phyloP scores from a whole-genome alignment of 2,113 vertebrate species.

The Marmota flaviventris region DNA sequence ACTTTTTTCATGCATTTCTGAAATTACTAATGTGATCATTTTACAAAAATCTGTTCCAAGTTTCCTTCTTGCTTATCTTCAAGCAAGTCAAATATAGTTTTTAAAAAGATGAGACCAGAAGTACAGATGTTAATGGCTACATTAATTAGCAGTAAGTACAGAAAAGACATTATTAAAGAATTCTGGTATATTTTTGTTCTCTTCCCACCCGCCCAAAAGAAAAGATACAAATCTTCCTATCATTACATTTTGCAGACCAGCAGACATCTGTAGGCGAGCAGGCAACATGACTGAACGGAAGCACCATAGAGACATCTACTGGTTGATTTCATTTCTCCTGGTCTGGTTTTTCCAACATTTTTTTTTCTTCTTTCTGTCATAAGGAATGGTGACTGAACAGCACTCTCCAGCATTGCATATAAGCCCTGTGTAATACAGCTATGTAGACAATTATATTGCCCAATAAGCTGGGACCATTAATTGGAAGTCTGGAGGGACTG shows the following conservation, averaged over 20 bases:
- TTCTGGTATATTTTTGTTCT: not conserved
- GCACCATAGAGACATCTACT: conserved; percentile 84
- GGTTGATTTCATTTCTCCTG: conserved; percentile 56
- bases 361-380: not conserved
- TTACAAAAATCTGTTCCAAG: not conserved
- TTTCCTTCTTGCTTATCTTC: conserved; percentile 7
- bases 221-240: conserved; percentile 5
- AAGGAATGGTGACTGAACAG: not conserved
- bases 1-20: not conserved
- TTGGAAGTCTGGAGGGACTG: conserved; percentile 32
- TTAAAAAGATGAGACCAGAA: not conserved
- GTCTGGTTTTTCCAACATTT: not conserved
- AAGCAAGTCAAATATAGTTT: not conserved
- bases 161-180: not conserved
- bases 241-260: not conserved
- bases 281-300: conserved; percentile 18
- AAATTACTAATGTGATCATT: not conserved
- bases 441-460: conserved; percentile 19
- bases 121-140: not conserved
- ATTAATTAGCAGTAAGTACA: not conserved
- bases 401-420: not conserved
- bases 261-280: not conserved
- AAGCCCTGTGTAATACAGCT: not conserved
- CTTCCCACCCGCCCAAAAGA: not conserved
- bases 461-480: conserved; percentile 39